Evolutionary conservation across 2,797 vertebrate species (phyloP), one percentile per base, ranked within the genome.

Genomic region (Podarcis lilfordi): DNA sequence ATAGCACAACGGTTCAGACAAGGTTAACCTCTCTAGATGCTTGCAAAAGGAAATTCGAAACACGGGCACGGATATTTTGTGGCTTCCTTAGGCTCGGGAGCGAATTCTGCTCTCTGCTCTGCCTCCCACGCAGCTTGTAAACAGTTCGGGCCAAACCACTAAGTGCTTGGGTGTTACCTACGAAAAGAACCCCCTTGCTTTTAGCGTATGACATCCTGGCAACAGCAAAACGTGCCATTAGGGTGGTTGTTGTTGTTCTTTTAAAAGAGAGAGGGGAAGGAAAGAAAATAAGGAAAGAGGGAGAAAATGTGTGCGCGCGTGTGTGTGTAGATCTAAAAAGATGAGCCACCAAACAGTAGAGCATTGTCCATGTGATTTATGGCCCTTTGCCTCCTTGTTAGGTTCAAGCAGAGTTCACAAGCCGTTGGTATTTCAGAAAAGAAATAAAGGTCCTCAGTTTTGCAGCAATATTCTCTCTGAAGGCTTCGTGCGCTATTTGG

Each of bases 341-440:
- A 97, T 97, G 97, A 97, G 96, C 96, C 97, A 96, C 96, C 96
- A 96, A 97, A 97, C 97, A 97, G 96, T 97, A 97, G 96, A 97
- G 96, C 97, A 97, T 97, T 97, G 97, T 97, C 96, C 96, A 95
- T 97, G 94, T 98, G 97, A 98, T 98, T 97, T 98, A 98, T 97
- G 97, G 95, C 97, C 97, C 94, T 86, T 95, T 96, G 95, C 96
- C 96, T 96, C 95, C 96, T 97, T 96, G 96, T 97, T 97, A 97
- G 97, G 97, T 98, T 98, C 97, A 98, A 96, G 95, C 96, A 98
- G 96, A 98, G 97, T 98, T 98, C 97, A 98, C 96, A 97, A 97
- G 96, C 96, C 96, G 96, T 96, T 96, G 95, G 93, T 96, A 96
- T 97, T 96, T 97, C 95, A 96, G 95, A 96, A 96, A 96, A 96